These are phyloP conservation scores for Drosophila sordidula DNA, from an alignment of 2,888 invertebrate species.

Conservation along the genomic window DNA sequence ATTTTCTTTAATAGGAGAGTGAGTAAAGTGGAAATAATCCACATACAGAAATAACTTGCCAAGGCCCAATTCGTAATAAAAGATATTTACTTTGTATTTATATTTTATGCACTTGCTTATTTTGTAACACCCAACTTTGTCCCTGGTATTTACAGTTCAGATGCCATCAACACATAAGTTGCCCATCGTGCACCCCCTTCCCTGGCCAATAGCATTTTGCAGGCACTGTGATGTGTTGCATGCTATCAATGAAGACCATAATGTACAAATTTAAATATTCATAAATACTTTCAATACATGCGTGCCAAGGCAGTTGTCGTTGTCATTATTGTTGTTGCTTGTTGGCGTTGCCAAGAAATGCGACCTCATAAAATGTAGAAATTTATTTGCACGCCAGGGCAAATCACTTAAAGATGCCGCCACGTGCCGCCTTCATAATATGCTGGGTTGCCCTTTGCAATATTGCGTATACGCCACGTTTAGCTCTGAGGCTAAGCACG, in stretches of 20 bases:
- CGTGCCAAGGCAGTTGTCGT: slow-evolving; percentile 25
- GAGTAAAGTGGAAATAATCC: no score
- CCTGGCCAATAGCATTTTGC: slow-evolving; percentile 2
- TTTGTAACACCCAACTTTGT: not conserved
- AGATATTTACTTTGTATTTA: no score
- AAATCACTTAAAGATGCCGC: slow-evolving; percentile 49
- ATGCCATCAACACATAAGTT: not conserved
- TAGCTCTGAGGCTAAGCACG: slow-evolving; percentile 9
- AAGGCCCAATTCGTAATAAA: no score
- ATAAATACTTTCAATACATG: slow-evolving; percentile 63
- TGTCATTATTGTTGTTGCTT: slow-evolving; percentile 4
- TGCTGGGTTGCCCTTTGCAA: slow-evolving; percentile 16
- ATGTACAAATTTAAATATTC: slow-evolving; percentile 45
- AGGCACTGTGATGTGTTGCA: slow-evolving; percentile 29
- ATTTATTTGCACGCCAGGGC: slow-evolving; percentile 38
- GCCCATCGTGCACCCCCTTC: no score
- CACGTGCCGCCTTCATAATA: slow-evolving; percentile 31
- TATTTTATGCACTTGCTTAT: no score
- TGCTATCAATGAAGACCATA: slow-evolving; percentile 40
- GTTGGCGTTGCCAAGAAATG: slow-evolving; percentile 10
- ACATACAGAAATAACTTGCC: no score
- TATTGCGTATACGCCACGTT: slow-evolving; percentile 54
- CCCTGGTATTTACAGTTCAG: not conserved
- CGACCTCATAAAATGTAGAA: slow-evolving; percentile 40
- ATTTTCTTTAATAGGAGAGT: no score